Conservation (phyloP, 1,140 invertebrate species). For the Phortica variegata region DNA sequence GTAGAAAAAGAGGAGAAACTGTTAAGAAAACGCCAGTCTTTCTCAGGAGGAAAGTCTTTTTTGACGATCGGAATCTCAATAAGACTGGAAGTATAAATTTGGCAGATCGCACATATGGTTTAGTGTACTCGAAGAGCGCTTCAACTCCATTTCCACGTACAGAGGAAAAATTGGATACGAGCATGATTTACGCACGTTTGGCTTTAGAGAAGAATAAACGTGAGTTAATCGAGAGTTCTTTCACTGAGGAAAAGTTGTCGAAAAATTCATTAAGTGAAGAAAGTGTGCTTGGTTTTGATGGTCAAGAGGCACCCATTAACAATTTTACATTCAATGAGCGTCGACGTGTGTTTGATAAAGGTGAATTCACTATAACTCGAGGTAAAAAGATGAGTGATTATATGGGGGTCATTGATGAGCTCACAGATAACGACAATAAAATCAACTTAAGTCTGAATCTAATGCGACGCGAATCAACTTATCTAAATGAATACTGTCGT, state of each 20-base stretch:
- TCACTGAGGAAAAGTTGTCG: neutral
- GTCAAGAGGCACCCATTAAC: neutral
- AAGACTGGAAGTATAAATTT: too few relatives aligned
- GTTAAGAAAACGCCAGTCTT: neutral
- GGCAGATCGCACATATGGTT: slow-evolving; percentile 5
- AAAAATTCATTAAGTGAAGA: neutral
- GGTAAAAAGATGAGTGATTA: slow-evolving; percentile 12
- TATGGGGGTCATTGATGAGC: neutral
- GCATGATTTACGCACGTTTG: slow-evolving; percentile 9
- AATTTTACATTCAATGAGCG: slow-evolving; percentile 8
- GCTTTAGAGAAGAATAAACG: neutral
- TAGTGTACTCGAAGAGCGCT: neutral
- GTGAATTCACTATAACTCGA: slow-evolving; percentile 7
- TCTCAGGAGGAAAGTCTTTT: neutral
- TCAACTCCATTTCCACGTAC: neutral
- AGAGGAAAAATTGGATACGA: neutral
- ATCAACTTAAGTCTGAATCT: too few relatives aligned
- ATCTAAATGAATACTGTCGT: too few relatives aligned
- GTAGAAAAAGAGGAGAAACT: neutral
- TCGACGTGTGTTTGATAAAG: slow-evolving; percentile 3
- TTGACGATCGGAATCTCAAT: slow-evolving; percentile 9
- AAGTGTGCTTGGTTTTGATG: too few relatives aligned
- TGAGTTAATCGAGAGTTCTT: neutral
- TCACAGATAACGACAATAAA: neutral
- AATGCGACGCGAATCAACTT: too few relatives aligned